Base-by-base conservation (phyloP, 2,888 invertebrate species). In the Andricus curvator region DNA sequence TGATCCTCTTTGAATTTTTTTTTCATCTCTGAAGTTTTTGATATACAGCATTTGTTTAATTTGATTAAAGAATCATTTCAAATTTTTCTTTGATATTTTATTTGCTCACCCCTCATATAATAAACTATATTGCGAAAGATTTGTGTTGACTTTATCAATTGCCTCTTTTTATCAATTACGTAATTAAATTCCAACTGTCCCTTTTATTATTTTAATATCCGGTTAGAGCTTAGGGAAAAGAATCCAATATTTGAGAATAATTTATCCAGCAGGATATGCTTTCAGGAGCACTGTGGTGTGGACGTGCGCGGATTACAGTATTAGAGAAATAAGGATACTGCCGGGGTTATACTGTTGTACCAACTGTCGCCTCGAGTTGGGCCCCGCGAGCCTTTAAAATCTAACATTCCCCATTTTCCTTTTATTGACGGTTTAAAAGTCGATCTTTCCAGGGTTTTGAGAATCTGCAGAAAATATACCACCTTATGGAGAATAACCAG, bases 361-460 rank as follows among this genome's bases (percentile, higher is more conserved):
- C 91, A 91, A 92, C 91, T 91, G 92, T 91, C 91, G 91, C 90
- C 86, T 84, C 79, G 56, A 83, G 79, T 76, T 80, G 80, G 83
- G 82, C 79, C 77, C 56, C 77, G 82, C 79, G 68, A 74, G 85
- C 87, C 87, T 88, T 89, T 89, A 89, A 90, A 90, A 89, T 89
- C 88, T 88, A 86, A 89, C 87, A 88, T 89, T 88, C 88, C 88
- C 88, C 89, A 88, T 91, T 91, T 90, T 89, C 85, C 81, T 92
- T 92, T 92, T 92, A 92, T 91, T 92, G 92, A 88, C 89, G 90
- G 89, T 91, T 92, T 92, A 91, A 91, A 91, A 90, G 88, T 87
- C 91, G 88, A 90, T 91, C 88, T 89, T 90, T 89, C 86, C 83
- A 25, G 68, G 81, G 81, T 79, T 80, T 60, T 83, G 79, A 60